phyloP scores from a whole-genome alignment of 2,113 vertebrate genomes.

The Erythrocebus patas region DNA sequence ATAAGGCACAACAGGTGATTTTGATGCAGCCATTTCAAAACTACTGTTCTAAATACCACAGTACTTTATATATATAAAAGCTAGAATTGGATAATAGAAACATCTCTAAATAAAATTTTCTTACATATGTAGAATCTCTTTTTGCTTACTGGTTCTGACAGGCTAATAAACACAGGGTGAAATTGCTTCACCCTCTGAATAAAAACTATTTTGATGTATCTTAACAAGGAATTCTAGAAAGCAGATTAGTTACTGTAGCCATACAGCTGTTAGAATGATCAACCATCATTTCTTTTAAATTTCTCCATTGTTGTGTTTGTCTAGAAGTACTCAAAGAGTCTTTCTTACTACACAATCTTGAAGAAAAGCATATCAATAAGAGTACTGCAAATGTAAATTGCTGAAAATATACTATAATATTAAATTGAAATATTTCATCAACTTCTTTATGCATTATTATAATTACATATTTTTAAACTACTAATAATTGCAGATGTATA shows the following conservation, averaged over 20 bases:
- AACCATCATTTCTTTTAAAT: slow-evolving; percentile 1
- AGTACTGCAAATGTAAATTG: neutral
- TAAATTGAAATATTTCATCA: slow-evolving; percentile 11
- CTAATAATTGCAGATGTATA: neutral
- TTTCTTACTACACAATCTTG: neutral
- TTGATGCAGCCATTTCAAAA: slow-evolving; percentile 35
- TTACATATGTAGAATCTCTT: neutral
- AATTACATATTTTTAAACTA: slow-evolving; percentile 18
- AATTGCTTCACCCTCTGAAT: neutral
- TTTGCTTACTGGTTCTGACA: neutral
- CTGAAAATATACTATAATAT: neutral
- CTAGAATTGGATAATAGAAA: neutral
- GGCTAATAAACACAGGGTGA: neutral
- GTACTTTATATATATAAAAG: neutral
- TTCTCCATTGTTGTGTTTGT: neutral
- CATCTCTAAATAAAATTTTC: neutral
- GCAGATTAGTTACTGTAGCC: neutral
- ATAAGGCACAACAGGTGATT: neutral
- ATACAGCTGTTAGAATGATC: neutral
- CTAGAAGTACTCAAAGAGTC: neutral
- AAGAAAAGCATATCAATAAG: neutral
- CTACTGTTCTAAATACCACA: neutral
- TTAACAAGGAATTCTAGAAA: slow-evolving; percentile 9
- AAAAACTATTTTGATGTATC: neutral
- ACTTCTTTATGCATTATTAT: neutral